Percentiles rank a stretch among this genome's conserved stretches.
These are phyloP conservation scores for Leptatherina wallacei DNA, from an alignment of 2,797 vertebrate species.

Conservation along the genomic window DNA sequence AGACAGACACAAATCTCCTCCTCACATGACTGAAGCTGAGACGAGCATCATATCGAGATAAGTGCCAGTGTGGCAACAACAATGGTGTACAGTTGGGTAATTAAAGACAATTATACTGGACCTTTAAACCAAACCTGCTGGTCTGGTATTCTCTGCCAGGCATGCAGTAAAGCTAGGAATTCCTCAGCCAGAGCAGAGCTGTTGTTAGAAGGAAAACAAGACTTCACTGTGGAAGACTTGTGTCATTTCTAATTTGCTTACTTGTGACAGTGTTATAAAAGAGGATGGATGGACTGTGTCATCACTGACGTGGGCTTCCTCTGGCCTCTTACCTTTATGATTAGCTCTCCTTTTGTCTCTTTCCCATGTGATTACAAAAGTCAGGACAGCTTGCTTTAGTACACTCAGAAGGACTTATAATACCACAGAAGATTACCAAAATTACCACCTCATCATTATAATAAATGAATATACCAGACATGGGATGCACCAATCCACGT, in stretches of 20 bases:
- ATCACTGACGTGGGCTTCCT: slow-evolving; percentile 32
- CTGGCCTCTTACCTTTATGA: slow-evolving; percentile 4
- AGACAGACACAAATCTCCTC: neutral
- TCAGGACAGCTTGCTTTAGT: too few relatives aligned
- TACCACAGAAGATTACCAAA: too few relatives aligned
- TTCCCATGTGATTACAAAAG: slow-evolving; percentile 1
- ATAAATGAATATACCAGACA: too few relatives aligned
- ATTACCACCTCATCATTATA: too few relatives aligned
- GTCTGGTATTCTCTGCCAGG: slow-evolving; percentile 55
- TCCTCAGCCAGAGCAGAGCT: slow-evolving; percentile 38
- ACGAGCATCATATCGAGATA: slow-evolving; percentile 13
- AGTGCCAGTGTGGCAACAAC: slow-evolving; percentile 39
- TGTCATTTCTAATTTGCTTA: slow-evolving; percentile 49
- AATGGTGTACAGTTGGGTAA: slow-evolving; percentile 43
- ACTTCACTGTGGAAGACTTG: slow-evolving; percentile 35
- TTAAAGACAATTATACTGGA: slow-evolving; percentile 73
- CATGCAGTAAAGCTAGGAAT: slow-evolving; percentile 54
- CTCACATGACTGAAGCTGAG: neutral
- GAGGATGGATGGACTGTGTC: slow-evolving; percentile 27
- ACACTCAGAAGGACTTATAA: too few relatives aligned
- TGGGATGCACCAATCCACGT: too few relatives aligned
- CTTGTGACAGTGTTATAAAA: slow-evolving; percentile 44
- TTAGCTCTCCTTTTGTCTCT: slow-evolving; percentile 23
- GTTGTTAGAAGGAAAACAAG: slow-evolving; percentile 33
- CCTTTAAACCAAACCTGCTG: slow-evolving; percentile 53